Percentiles rank a stretch among this genome's conserved stretches.
phyloP scores from a whole-genome alignment of 2,888 invertebrate species.

The Dorcus parallelipipedus region DNA sequence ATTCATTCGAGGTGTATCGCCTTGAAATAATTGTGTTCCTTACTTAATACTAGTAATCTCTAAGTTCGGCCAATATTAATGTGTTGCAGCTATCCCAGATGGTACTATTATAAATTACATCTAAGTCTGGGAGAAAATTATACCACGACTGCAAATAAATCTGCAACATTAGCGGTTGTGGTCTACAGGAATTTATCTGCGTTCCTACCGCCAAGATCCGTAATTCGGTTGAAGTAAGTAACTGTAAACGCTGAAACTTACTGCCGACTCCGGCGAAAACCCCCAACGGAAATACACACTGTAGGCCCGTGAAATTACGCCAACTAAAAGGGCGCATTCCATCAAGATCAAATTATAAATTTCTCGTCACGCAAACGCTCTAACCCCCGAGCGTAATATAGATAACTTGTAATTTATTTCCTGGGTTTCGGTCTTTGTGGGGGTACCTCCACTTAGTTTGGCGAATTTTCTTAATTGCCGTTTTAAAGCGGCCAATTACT shows the following conservation, averaged over 20 bases:
- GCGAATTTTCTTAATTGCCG: slow-evolving; percentile 2
- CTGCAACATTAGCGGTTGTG: slow-evolving; percentile 46
- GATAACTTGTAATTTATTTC: too few relatives aligned
- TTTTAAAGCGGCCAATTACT: background rate
- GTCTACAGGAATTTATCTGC: slow-evolving; percentile 62
- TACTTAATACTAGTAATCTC: too few relatives aligned
- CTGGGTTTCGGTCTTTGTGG: too few relatives aligned
- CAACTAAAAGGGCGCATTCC: slow-evolving; percentile 4
- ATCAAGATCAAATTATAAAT: slow-evolving; percentile 3
- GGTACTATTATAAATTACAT: slow-evolving; percentile 30
- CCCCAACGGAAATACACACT: slow-evolving; percentile 1
- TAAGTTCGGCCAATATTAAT: slow-evolving; percentile 2
- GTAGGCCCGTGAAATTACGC: slow-evolving; percentile 6
- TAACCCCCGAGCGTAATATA: too few relatives aligned
- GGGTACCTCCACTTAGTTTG: background rate
- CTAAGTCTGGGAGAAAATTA: slow-evolving; percentile 25
- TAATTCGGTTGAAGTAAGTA: slow-evolving; percentile 62
- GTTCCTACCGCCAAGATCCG: slow-evolving; percentile 60
- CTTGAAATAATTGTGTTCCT: too few relatives aligned
- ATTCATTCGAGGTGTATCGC: too few relatives aligned
- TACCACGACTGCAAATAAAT: slow-evolving; percentile 22
- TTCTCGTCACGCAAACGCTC: too few relatives aligned
- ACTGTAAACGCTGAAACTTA: slow-evolving; percentile 6
- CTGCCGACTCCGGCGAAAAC: background rate
- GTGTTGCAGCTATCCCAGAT: slow-evolving; percentile 23